Conservation (phyloP, 1,140 invertebrate genomes). For the Ptiloglossa arizonensis region DNA sequence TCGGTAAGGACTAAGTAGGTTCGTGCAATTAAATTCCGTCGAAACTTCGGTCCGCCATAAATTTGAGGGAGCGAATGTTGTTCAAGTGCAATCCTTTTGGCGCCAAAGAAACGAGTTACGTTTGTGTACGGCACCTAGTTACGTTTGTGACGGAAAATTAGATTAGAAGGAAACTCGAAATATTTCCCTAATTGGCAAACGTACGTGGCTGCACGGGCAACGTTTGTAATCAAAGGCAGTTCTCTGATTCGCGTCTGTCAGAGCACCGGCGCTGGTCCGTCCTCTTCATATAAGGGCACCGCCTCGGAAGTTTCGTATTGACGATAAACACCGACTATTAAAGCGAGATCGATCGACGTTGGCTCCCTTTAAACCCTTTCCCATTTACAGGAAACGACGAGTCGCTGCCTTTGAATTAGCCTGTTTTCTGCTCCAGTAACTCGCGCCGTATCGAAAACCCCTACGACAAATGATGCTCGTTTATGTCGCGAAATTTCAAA, state of each 20-base stretch:
- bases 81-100: not conserved
- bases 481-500: constrained; percentile 32
- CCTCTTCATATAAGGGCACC: not conserved
- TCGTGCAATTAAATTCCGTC: not conserved
- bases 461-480: constrained; percentile 27
- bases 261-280: not conserved
- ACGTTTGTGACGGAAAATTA: constrained; percentile 22
- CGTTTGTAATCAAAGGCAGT: constrained; percentile 30
- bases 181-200: constrained; percentile 40
- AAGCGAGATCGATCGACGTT: constrained; percentile 37
- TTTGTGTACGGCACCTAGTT: not conserved
- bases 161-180: constrained; percentile 33
- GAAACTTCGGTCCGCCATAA: not conserved
- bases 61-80: not conserved
- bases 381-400: constrained; percentile 19
- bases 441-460: constrained; percentile 31
- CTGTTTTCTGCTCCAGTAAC: constrained; percentile 46
- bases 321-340: constrained; percentile 50
- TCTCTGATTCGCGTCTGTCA: constrained; percentile 14
- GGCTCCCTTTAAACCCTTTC: constrained; percentile 36
- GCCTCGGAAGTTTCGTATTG: constrained; percentile 28
- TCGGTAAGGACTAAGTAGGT: not conserved
- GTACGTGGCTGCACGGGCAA: not conserved
- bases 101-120: not conserved
- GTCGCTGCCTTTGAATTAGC: constrained; percentile 40